Conservation (phyloP, 2,888 invertebrate genomes). For the Teleiodes luculella region DNA sequence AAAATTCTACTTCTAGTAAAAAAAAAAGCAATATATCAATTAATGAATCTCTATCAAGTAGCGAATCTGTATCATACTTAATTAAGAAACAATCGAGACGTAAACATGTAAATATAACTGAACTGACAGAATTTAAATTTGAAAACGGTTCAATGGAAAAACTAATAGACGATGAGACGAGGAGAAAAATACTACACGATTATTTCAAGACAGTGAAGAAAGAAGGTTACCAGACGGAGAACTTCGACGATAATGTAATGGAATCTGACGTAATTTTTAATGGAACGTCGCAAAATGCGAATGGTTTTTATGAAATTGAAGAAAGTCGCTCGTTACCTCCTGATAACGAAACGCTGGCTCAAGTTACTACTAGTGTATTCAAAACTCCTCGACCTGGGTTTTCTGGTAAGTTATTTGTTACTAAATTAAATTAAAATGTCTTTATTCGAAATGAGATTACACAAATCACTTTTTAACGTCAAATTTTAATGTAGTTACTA, state of each 20-base stretch:
- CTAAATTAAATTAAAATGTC: neutral
- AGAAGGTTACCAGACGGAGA: slow-evolving; percentile 23
- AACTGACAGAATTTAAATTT: slow-evolving; percentile 20
- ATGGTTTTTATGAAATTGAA: neutral
- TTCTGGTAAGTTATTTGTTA: neutral
- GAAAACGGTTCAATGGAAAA: slow-evolving; percentile 55
- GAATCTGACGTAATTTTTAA: slow-evolving; percentile 22
- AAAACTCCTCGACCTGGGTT: neutral
- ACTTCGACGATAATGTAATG: slow-evolving; percentile 18
- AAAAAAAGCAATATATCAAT: slow-evolving; percentile 18
- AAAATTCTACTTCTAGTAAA: slow-evolving; percentile 31
- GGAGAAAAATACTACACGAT: slow-evolving; percentile 61
- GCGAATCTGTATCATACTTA: neutral
- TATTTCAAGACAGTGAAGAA: slow-evolving; percentile 63
- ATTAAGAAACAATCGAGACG: neutral
- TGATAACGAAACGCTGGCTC: neutral
- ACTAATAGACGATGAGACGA: slow-evolving; percentile 57
- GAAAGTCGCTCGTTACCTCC: slow-evolving; percentile 5
- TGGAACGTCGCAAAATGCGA: slow-evolving; percentile 14
- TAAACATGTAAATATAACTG: slow-evolving; percentile 22
- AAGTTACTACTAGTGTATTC: slow-evolving; percentile 1
- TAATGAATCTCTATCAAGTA: neutral
- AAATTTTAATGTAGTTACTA: too few relatives aligned
- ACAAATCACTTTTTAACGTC: neutral
- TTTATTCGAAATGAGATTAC: too few relatives aligned